Evolutionary conservation across 2,797 vertebrate genomes (phyloP).

Genomic region (Epinephelus malabaricus): DNA sequence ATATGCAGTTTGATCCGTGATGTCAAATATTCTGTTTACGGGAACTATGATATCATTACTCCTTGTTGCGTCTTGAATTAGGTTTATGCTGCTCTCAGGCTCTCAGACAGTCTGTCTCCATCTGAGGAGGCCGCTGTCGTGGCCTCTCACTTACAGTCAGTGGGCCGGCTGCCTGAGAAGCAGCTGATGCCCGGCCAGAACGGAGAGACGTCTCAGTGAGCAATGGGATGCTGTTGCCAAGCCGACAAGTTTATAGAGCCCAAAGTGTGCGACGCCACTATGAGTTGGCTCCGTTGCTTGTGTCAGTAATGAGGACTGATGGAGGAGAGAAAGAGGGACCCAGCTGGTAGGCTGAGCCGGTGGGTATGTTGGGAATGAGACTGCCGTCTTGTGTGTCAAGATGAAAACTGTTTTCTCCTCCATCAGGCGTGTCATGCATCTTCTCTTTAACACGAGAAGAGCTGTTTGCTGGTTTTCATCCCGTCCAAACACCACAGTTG

Average conservation of each 20-base stretch:
- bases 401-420: constrained; percentile 12
- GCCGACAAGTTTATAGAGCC: constrained; percentile 57
- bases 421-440: background rate
- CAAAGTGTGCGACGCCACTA: constrained; percentile 37
- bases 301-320: constrained; percentile 66
- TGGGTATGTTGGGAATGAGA: constrained; percentile 41
- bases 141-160: constrained; percentile 41
- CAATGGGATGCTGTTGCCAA: constrained; percentile 53
- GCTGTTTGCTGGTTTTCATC: background rate
- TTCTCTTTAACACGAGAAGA: no score
- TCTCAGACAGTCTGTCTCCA: constrained; percentile 36
- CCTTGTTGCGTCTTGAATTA: background rate
- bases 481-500: background rate
- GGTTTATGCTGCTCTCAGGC: constrained; percentile 7
- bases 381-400: constrained; percentile 10
- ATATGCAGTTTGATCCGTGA: background rate
- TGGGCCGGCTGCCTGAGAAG: constrained; percentile 32
- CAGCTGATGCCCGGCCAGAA: constrained; percentile 40
- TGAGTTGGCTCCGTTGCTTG: constrained; percentile 48
- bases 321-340: constrained; percentile 48
- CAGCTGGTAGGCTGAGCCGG: constrained; percentile 54
- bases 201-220: constrained; percentile 41
- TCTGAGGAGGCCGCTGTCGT: constrained; percentile 15
- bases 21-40: constrained; percentile 10
- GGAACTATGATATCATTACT: background rate